Percentiles rank a stretch among this genome's conserved stretches.
Conservation (phyloP, 2,113 vertebrate genomes). For the Salvelinus fontinalis region DNA sequence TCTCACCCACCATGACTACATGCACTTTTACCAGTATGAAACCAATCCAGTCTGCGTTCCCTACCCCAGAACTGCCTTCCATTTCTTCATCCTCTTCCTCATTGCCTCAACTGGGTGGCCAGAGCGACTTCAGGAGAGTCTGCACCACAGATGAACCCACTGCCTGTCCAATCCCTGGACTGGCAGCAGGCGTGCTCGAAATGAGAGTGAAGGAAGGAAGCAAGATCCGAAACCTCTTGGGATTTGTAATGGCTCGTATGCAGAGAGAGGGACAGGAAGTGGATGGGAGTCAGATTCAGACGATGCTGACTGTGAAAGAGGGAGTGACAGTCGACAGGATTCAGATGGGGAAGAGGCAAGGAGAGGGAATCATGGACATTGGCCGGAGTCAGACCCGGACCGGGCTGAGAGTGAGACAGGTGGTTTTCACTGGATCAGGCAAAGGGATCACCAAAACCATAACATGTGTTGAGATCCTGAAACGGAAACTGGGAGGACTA, state of each 20-base stretch:
- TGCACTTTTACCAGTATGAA: constrained; percentile 36
- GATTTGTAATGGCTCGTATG: constrained; percentile 84
- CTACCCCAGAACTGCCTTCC: constrained; percentile 8
- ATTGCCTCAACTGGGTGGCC: constrained; percentile 40
- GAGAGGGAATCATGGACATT: no score
- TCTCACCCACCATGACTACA: constrained; percentile 21
- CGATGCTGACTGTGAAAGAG: no score
- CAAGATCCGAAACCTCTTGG: constrained; percentile 90
- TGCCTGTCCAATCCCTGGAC: constrained; percentile 76
- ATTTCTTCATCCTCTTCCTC: constrained; percentile 15
- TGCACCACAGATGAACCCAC: constrained; percentile 74
- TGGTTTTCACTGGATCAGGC: constrained; percentile 87
- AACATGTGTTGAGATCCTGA: constrained; percentile 93
- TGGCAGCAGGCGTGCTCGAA: constrained; percentile 77
- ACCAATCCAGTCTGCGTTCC: constrained; percentile 12
- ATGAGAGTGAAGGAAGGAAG: constrained; percentile 93
- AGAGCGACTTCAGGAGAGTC: constrained; percentile 83
- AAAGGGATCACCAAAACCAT: constrained; percentile 90
- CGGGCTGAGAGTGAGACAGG: constrained; percentile 69
- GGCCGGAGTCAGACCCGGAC: constrained; percentile 31
- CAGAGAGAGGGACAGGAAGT: constrained; percentile 45
- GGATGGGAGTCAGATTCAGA: no score
- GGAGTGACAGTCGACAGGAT: no score
- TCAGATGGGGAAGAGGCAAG: no score
- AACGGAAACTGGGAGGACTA: constrained; percentile 82